phyloP scores from a whole-genome alignment of 2,113 vertebrate species.

The Ammospiza nelsoni region DNA sequence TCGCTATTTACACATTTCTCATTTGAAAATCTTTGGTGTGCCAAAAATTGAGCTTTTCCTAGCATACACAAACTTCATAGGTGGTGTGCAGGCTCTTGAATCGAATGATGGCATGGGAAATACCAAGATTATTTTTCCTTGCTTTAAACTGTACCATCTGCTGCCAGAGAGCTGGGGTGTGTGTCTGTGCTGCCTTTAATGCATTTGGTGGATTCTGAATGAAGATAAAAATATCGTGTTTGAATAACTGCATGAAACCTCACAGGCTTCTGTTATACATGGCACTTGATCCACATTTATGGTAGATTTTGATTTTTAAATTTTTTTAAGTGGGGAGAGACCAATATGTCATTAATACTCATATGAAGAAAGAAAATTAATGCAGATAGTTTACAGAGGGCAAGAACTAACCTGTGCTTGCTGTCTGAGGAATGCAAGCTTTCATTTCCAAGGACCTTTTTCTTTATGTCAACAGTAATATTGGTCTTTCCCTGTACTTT shows the following conservation, averaged over 20 bases:
- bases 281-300: conserved; percentile 71
- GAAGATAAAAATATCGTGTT: conserved; percentile 70
- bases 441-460: conserved; percentile 1
- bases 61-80: conserved; percentile 73
- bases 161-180: conserved; percentile 79
- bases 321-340: conserved; percentile 67
- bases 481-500: conserved; percentile 76
- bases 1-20: conserved; percentile 78
- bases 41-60: conserved; percentile 67
- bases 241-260: conserved; percentile 82
- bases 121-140: conserved; percentile 72
- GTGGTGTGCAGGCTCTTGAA: conserved; percentile 75
- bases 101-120: conserved; percentile 82
- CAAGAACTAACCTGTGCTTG: background rate
- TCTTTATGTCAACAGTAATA: conserved; percentile 43
- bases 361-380: background rate
- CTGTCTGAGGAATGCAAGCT: background rate
- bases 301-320: conserved; percentile 35
- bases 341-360: conserved; percentile 62
- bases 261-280: conserved; percentile 77
- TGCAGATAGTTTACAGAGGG: background rate
- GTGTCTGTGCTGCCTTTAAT: conserved; percentile 77
- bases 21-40: conserved; percentile 77
- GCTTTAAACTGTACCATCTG: conserved; percentile 79
- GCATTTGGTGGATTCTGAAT: conserved; percentile 77